Conservation (phyloP, 92 coral and sea anemone species). For the Bergia puertoricense region DNA sequence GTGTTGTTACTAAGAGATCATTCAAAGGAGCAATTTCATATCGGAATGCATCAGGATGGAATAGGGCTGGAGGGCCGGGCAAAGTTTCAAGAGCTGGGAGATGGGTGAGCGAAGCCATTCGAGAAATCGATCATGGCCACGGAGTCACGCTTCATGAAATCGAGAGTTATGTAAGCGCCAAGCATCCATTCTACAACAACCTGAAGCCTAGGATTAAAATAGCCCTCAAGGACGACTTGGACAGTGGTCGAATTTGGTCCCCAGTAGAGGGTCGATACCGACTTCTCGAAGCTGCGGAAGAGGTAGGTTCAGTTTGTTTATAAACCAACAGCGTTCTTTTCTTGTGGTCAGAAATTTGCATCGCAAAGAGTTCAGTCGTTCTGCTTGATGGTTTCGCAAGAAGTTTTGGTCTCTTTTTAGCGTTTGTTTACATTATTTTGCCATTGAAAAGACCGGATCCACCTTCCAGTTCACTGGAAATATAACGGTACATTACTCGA, state of each 20-base stretch:
- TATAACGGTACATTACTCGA: not conserved
- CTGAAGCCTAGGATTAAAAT: constrained; percentile 89
- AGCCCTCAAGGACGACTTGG: constrained; percentile 87
- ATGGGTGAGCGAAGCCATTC: constrained; percentile 97
- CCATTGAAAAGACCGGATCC: not conserved
- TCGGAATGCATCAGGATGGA: constrained; percentile 93
- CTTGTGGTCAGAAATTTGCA: not conserved
- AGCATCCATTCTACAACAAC: constrained; percentile 94
- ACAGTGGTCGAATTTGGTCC: constrained; percentile 91
- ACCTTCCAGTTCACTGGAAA: not conserved
- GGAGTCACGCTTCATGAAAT: constrained; percentile 90
- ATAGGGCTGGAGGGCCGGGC: constrained; percentile 77
- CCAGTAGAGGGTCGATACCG: constrained; percentile 92
- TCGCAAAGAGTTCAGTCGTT: not conserved
- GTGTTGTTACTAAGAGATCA: constrained; percentile 91
- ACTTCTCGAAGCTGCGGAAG: constrained; percentile 90
- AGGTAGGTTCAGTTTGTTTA: constrained; percentile 7
- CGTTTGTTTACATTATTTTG: not conserved
- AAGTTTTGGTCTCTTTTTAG: not conserved
- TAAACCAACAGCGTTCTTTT: not conserved
- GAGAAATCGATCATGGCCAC: constrained; percentile 91
- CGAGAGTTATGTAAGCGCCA: constrained; percentile 84
- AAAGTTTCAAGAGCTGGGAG: constrained; percentile 91
- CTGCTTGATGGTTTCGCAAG: not conserved
- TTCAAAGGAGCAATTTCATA: constrained; percentile 98